These are phyloP conservation scores for Tychaedon coryphoeus DNA, from an alignment of 2,113 vertebrate species.

Conservation along the genomic window DNA sequence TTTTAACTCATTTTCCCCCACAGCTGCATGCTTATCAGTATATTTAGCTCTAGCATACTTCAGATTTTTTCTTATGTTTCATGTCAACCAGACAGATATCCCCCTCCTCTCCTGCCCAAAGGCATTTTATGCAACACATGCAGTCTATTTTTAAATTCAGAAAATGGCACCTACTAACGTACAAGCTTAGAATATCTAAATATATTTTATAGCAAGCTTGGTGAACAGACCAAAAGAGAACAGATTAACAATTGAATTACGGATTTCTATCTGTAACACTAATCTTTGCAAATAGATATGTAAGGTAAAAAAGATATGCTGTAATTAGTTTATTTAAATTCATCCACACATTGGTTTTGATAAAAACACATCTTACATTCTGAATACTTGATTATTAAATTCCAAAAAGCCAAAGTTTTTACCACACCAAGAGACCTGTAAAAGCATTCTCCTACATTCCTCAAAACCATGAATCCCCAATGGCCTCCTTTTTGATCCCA, in stretches of 20 bases:
- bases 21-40: conserved; percentile 30
- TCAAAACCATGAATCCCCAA: background rate
- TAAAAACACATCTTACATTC: conserved; percentile 17
- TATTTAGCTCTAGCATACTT: conserved; percentile 53
- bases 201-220: conserved; percentile 28
- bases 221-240: conserved; percentile 19
- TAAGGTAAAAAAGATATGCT: background rate
- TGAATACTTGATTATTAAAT: background rate
- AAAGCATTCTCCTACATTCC: background rate
- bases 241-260: conserved; percentile 54
- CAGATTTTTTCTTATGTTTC: conserved; percentile 41
- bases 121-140: conserved; percentile 54
- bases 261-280: conserved; percentile 50
- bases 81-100: conserved; percentile 40
- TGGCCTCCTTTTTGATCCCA: background rate
- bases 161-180: conserved; percentile 45
- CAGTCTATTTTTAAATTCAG: conserved; percentile 58
- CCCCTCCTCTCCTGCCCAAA: conserved; percentile 44
- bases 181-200: conserved; percentile 52
- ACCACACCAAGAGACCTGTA: background rate
- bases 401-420: conserved; percentile 7
- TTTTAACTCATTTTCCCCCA: conserved; percentile 7
- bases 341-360: conserved; percentile 31
- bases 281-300: conserved; percentile 5
- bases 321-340: conserved; percentile 65